These are phyloP conservation scores for Kryptolebias marmoratus DNA, from an alignment of 2,113 vertebrate genomes.

Conservation along the genomic window DNA sequence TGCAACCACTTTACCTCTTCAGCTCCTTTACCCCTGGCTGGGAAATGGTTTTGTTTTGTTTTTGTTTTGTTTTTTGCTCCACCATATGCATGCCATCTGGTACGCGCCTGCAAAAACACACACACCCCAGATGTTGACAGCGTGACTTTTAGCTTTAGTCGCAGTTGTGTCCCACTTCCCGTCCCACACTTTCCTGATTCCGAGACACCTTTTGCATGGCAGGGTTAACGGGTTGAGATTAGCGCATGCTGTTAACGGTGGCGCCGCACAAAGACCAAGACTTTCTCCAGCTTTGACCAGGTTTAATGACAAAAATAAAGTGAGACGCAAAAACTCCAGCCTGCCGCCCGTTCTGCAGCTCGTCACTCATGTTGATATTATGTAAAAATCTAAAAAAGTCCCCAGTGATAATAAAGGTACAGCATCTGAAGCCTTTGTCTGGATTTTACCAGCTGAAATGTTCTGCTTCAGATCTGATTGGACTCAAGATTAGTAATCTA, in stretches of 20 bases:
- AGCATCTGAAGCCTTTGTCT: too few species aligned
- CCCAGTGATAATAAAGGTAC: too few species aligned
- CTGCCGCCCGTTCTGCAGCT: background rate
- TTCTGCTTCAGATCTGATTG: too few species aligned
- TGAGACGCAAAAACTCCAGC: background rate
- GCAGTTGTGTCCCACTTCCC: slow-evolving; percentile 34
- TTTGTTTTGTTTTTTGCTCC: slow-evolving; percentile 59
- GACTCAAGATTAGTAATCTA: too few species aligned
- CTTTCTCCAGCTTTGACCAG: background rate
- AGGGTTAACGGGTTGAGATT: slow-evolving; percentile 36
- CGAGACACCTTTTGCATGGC: slow-evolving; percentile 65
- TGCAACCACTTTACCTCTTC: slow-evolving; percentile 33
- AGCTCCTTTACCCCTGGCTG: slow-evolving; percentile 57
- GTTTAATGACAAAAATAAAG: background rate
- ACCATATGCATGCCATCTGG: slow-evolving; percentile 72
- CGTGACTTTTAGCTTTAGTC: slow-evolving; percentile 44
- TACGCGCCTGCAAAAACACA: slow-evolving; percentile 17
- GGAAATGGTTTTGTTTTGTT: slow-evolving; percentile 60
- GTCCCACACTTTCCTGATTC: slow-evolving; percentile 28
- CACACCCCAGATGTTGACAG: slow-evolving; percentile 54
- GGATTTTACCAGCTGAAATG: too few species aligned
- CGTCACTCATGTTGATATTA: background rate
- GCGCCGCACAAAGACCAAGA: slow-evolving; percentile 17
- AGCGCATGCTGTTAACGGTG: slow-evolving; percentile 56
- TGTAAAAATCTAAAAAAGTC: too few species aligned